Percentiles rank a stretch among this genome's conserved stretches.
Evolutionary conservation across 1,140 invertebrate species (phyloP).

Genomic region (Choristoneura fumiferana): DNA sequence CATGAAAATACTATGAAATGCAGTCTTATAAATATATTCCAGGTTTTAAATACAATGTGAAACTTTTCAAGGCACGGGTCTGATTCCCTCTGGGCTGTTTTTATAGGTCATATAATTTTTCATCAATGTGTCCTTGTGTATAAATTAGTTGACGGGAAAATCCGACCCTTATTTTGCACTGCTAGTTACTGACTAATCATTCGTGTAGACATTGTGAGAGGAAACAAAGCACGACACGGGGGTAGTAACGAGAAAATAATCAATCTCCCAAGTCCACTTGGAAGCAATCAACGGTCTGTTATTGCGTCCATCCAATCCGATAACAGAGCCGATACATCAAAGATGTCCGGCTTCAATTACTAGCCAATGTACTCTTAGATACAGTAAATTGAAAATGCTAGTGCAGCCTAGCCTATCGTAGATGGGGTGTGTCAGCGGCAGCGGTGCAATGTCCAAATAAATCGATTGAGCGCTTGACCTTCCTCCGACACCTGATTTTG

Average conservation of each 20-base stretch:
- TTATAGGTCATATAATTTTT: no score
- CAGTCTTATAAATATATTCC: no score
- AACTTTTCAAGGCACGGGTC: no score
- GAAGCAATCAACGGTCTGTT: constrained; percentile 77
- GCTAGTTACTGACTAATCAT: constrained; percentile 12
- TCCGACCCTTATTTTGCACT: background rate
- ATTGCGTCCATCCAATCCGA: constrained; percentile 77
- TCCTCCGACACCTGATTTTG: background rate
- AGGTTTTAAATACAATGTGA: no score
- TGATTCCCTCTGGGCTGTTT: no score
- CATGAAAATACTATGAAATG: no score
- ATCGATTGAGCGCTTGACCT: constrained; percentile 25
- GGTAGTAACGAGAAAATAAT: constrained; percentile 74
- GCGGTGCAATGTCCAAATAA: constrained; percentile 21
- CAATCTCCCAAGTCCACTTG: constrained; percentile 72
- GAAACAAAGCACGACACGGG: constrained; percentile 53
- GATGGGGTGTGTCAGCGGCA: constrained; percentile 43
- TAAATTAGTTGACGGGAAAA: background rate
- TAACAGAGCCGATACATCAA: constrained; percentile 78
- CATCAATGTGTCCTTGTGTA: no score
- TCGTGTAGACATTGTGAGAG: constrained; percentile 34
- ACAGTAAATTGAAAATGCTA: constrained; percentile 67
- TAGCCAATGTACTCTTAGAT: constrained; percentile 63
- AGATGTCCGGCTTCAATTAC: constrained; percentile 78
- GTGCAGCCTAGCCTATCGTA: constrained; percentile 32